phyloP scores from a whole-genome alignment of 2,113 vertebrate species.

The Sturnus vulgaris region DNA sequence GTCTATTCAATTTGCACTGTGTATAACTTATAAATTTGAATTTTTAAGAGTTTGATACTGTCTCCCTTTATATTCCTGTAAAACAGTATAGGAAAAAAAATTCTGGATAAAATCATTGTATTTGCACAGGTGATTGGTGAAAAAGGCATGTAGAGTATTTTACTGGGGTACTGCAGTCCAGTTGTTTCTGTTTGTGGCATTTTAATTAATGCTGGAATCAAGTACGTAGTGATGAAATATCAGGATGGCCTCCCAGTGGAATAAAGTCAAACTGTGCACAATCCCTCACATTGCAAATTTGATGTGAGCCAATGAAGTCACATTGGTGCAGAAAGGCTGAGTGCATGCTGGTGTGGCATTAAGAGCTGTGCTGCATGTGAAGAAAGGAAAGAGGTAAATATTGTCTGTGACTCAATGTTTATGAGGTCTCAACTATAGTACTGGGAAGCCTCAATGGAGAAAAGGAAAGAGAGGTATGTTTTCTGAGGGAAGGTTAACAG shows the following conservation, averaged over 20 bases:
- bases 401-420: not conserved
- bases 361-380: not conserved
- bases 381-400: not conserved
- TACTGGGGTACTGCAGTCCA: not conserved
- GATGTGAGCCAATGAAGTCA: rapidly evolving
- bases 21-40: not conserved
- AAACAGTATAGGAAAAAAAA: not conserved
- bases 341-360: not conserved
- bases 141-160: not conserved
- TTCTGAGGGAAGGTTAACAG: not conserved
- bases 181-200: not conserved
- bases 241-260: not conserved
- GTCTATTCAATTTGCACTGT: not conserved
- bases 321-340: not conserved
- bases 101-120: not conserved
- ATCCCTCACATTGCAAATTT: not conserved
- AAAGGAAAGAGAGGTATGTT: not conserved
- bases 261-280: not conserved
- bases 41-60: not conserved
- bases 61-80: not conserved
- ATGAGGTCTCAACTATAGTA: not conserved
- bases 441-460: not conserved
- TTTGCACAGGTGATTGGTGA: not conserved
- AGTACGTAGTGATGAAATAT: not conserved
- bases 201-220: not conserved